Evolutionary conservation across 2,113 vertebrate species (phyloP).

Genomic region (Chlorodrepanis virens): DNA sequence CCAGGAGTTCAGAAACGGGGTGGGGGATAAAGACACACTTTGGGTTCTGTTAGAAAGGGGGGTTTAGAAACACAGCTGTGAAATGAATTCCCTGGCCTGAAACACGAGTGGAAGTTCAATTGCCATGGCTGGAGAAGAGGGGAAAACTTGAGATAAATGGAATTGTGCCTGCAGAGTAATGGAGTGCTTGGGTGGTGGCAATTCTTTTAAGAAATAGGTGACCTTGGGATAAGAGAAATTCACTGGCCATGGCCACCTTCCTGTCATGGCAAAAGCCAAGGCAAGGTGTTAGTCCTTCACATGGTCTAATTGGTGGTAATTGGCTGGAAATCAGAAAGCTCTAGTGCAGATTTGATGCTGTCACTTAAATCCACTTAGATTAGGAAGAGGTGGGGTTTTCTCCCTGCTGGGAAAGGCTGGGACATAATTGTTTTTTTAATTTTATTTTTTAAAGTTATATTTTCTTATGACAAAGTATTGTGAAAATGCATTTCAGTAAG

Average conservation of each 20-base stretch:
- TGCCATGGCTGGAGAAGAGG: neutral
- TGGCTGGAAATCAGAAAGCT: neutral
- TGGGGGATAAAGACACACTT: neutral
- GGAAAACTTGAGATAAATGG: neutral
- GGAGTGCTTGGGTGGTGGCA: neutral
- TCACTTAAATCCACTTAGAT: neutral
- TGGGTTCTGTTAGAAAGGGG: neutral
- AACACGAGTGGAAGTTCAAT: neutral
- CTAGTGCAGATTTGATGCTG: neutral
- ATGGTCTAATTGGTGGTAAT: neutral
- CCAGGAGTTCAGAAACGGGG: neutral
- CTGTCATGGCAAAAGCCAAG: neutral
- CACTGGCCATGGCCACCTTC: neutral
- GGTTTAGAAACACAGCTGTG: neutral
- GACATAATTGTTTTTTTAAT: neutral
- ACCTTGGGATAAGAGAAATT: fast-evolving
- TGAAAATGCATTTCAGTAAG: neutral
- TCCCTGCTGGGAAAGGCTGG: neutral
- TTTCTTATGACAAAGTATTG: neutral
- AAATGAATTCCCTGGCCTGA: neutral
- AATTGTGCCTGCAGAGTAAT: neutral
- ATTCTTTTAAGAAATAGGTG: neutral
- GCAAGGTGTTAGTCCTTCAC: neutral
- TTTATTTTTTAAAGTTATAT: neutral
- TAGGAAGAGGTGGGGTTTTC: neutral